A percentile compares a stretch with the other conserved stretches of the same genome.
phyloP scores from a whole-genome alignment of 92 coral and sea anemone genomes.

The Epizoanthus ramosus region DNA sequence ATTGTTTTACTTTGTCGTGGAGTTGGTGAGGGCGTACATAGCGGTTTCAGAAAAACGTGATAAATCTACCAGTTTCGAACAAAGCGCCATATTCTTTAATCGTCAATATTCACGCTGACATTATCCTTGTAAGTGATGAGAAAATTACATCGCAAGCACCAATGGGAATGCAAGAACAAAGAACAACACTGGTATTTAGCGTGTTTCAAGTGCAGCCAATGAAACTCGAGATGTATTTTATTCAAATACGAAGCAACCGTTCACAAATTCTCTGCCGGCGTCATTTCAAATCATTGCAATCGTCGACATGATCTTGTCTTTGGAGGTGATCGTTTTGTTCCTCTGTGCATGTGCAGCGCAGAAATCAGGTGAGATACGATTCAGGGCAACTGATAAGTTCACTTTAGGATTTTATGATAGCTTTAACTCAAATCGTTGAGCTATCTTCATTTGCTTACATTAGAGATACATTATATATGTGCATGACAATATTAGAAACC shows the following conservation, averaged over 20 bases:
- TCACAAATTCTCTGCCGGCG: background rate
- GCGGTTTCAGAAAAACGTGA: background rate
- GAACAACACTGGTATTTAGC: background rate
- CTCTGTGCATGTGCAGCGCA: slow-evolving; percentile 1
- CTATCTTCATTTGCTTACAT: too few species aligned
- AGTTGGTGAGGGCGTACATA: too few species aligned
- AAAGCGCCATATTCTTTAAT: background rate
- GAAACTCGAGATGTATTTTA: background rate
- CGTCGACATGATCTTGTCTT: background rate
- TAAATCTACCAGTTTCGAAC: background rate
- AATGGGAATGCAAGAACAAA: background rate
- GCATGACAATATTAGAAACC: too few species aligned
- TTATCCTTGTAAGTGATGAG: background rate
- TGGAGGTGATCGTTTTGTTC: background rate
- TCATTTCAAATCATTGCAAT: slow-evolving; percentile 7
- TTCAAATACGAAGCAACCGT: background rate
- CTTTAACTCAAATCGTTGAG: background rate
- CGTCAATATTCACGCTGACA: background rate
- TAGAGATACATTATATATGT: too few species aligned
- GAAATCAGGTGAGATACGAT: slow-evolving; percentile 3
- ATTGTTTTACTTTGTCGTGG: too few species aligned
- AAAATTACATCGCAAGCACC: background rate
- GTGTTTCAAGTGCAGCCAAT: background rate
- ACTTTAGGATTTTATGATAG: background rate
- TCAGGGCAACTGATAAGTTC: background rate